Evolutionary conservation across 2,797 vertebrate species (phyloP).

Genomic region (Garrulus glandarius): DNA sequence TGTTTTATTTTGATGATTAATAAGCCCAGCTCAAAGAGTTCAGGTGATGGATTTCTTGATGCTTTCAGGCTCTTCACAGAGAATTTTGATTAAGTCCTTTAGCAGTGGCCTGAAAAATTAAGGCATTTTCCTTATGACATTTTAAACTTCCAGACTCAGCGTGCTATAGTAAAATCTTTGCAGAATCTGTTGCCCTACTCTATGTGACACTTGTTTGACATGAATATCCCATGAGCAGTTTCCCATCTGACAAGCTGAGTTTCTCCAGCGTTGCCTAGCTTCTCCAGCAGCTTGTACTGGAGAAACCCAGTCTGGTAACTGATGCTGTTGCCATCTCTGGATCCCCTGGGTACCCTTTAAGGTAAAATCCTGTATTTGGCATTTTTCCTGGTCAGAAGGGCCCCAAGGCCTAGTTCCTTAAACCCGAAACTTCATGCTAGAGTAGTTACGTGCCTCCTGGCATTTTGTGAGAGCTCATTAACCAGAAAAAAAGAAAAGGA

Average conservation of each 20-base stretch:
- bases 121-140: not conserved
- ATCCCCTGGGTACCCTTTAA: not conserved
- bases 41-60: not conserved
- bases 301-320: not conserved
- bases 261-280: not conserved
- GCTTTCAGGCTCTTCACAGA: not conserved
- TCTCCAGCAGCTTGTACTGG: not conserved
- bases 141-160: not conserved
- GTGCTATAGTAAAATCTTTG: not conserved
- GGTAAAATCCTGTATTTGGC: not conserved
- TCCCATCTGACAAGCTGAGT: not conserved
- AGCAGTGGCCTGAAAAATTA: not conserved
- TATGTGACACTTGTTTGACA: not conserved
- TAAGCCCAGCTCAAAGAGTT: not conserved
- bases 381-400: not conserved
- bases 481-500: not conserved
- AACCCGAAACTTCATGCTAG: not conserved
- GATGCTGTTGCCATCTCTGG: not conserved
- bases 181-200: not conserved
- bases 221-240: not conserved
- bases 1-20: not conserved
- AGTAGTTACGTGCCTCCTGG: not conserved
- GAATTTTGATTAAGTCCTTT: not conserved
- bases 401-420: not conserved
- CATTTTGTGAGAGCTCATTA: not conserved